These are phyloP conservation scores for Epirrhoe tristata DNA, from an alignment of 2,888 invertebrate species.

Conservation along the genomic window DNA sequence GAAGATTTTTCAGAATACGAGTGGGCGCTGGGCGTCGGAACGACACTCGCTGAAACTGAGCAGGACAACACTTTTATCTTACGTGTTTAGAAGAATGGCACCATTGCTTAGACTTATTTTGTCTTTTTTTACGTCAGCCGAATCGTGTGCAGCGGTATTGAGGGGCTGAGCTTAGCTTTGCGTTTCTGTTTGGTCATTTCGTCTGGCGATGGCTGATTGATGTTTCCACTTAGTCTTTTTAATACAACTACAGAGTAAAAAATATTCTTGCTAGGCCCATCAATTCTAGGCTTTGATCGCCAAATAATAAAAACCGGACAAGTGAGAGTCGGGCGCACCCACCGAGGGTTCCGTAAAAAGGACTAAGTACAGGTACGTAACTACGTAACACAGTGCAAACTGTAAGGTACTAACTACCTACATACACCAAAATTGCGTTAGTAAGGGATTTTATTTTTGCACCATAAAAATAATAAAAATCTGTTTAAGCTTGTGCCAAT, in stretches of 20 bases:
- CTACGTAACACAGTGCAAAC: no score
- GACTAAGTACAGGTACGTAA: no score
- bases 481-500: no score
- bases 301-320: not conserved
- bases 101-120: not conserved
- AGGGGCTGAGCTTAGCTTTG: conserved; percentile 7
- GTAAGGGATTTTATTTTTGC: no score
- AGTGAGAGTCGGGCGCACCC: no score
- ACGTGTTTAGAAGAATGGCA: not conserved
- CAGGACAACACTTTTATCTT: not conserved
- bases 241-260: not conserved
- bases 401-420: no score
- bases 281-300: not conserved
- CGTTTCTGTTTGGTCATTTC: conserved; percentile 15
- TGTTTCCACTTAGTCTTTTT: not conserved
- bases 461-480: no score
- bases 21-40: not conserved
- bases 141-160: not conserved
- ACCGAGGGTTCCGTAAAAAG: no score
- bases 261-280: not conserved
- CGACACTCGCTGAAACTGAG: not conserved
- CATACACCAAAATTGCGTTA: no score
- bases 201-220: conserved; percentile 24
- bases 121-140: not conserved
- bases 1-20: not conserved